A percentile compares a stretch with the other conserved stretches of the same genome.
These are phyloP conservation scores for Dicyrtoma fusca DNA, from an alignment of 2,888 invertebrate genomes.

Conservation along the genomic window DNA sequence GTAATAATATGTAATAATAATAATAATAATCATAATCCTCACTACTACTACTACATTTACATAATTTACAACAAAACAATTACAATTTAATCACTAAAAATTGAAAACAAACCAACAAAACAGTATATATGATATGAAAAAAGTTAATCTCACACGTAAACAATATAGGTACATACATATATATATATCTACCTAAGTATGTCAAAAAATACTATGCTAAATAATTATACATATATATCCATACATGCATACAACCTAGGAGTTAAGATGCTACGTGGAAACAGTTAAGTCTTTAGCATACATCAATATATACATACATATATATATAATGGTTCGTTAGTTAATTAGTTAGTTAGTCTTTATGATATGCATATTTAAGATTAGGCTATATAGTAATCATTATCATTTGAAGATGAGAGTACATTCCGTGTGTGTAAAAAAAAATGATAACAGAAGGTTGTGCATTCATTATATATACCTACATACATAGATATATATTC, in stretches of 20 bases:
- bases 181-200: conserved; percentile 5
- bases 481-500: conserved; percentile 4
- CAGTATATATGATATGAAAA: conserved; percentile 21
- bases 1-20: background rate
- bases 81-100: conserved; percentile 3
- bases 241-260: conserved; percentile 10
- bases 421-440: conserved; percentile 37
- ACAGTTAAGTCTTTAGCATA: background rate
- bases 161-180: conserved; percentile 3
- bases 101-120: conserved; percentile 15
- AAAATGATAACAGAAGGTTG: conserved; percentile 40
- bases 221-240: conserved; percentile 4
- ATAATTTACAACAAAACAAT: conserved; percentile 10
- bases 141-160: background rate
- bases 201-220: too few species aligned
- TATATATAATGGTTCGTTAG: conserved; percentile 9
- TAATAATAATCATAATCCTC: background rate
- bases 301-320: background rate
- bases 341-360: background rate
- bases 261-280: background rate
- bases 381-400: background rate
- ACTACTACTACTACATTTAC: background rate
- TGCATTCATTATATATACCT: conserved; percentile 35
- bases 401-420: conserved; percentile 4
- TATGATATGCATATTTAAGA: background rate